These are phyloP conservation scores for Takifugu bimaculatus DNA, from an alignment of 2,113 vertebrate genomes.

Conservation along the genomic window DNA sequence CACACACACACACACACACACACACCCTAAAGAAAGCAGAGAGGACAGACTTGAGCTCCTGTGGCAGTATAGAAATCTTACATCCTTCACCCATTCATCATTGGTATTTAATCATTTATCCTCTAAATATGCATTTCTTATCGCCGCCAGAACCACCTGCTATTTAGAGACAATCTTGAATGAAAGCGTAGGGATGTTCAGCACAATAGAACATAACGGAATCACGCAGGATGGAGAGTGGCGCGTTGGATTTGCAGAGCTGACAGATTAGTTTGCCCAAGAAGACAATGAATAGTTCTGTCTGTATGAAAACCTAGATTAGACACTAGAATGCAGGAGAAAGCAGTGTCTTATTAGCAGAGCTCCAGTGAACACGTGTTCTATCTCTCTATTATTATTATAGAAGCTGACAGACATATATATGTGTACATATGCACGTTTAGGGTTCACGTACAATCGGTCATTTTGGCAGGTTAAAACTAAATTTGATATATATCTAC, in stretches of 20 bases:
- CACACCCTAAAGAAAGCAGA: not conserved
- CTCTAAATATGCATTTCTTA: slow-evolving; percentile 54
- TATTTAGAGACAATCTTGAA: slow-evolving; percentile 44
- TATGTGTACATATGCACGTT: too few species aligned
- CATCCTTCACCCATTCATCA: slow-evolving; percentile 41
- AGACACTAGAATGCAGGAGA: slow-evolving; percentile 24
- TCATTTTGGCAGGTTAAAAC: too few species aligned
- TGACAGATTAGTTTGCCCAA: slow-evolving; percentile 49
- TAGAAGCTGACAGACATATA: too few species aligned
- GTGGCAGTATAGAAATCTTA: slow-evolving; percentile 40
- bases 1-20: not conserved
- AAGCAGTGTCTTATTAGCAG: slow-evolving; percentile 55
- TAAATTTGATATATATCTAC: too few species aligned
- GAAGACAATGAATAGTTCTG: slow-evolving; percentile 59
- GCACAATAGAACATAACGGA: slow-evolving; percentile 51
- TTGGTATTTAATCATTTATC: slow-evolving; percentile 56
- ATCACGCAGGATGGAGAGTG: slow-evolving; percentile 33
- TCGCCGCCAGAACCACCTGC: slow-evolving; percentile 46
- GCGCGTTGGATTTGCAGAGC: slow-evolving; percentile 28
- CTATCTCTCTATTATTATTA: too few species aligned
- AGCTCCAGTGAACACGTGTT: slow-evolving; percentile 26
- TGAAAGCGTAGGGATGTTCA: slow-evolving; percentile 32
- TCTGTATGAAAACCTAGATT: slow-evolving; percentile 36
- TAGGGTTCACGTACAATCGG: too few species aligned
- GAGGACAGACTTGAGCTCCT: slow-evolving; percentile 10